A percentile compares a stretch with the other conserved stretches of the same genome.
Conservation (phyloP, 2,888 invertebrate genomes). For the Congeria kusceri region DNA sequence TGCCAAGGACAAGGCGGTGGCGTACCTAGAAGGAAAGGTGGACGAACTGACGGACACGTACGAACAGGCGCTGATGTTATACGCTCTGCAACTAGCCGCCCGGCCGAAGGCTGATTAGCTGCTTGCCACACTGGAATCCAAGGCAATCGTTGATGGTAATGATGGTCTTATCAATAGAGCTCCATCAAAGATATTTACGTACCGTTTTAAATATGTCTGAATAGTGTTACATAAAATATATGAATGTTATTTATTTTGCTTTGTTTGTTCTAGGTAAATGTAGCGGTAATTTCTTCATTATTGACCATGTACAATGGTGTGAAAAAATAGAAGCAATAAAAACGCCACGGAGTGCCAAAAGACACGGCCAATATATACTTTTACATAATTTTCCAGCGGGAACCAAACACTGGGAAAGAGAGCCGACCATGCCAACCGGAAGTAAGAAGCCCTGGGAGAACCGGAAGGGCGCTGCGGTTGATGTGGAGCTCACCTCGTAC, state of each 20-base stretch:
- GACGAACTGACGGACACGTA: slow-evolving; percentile 72
- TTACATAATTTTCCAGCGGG: slow-evolving; percentile 42
- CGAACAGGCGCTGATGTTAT: slow-evolving; percentile 77
- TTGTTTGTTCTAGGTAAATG: too few species aligned
- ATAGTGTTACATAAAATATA: too few species aligned
- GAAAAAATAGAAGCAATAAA: too few species aligned
- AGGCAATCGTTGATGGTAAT: slow-evolving; percentile 65
- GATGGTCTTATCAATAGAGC: too few species aligned
- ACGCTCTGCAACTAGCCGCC: slow-evolving; percentile 75
- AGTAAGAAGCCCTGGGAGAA: slow-evolving; percentile 20
- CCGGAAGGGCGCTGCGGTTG: slow-evolving; percentile 67
- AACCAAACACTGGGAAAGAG: slow-evolving; percentile 74
- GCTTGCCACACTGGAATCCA: slow-evolving; percentile 60
- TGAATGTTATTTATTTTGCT: too few species aligned
- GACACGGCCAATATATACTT: too few species aligned
- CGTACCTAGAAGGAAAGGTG: slow-evolving; percentile 80
- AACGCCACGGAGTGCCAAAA: too few species aligned
- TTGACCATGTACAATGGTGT: too few species aligned
- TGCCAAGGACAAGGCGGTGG: slow-evolving; percentile 70
- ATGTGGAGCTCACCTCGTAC: slow-evolving; percentile 83
- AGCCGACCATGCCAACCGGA: slow-evolving; percentile 17
- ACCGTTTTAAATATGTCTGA: too few species aligned
- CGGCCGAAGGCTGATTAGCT: slow-evolving; percentile 63
- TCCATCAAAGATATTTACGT: too few species aligned
- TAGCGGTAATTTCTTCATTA: too few species aligned